Evolutionary conservation across 2,888 invertebrate species (phyloP).

Genomic region (Chalcosyrphus nemorum): DNA sequence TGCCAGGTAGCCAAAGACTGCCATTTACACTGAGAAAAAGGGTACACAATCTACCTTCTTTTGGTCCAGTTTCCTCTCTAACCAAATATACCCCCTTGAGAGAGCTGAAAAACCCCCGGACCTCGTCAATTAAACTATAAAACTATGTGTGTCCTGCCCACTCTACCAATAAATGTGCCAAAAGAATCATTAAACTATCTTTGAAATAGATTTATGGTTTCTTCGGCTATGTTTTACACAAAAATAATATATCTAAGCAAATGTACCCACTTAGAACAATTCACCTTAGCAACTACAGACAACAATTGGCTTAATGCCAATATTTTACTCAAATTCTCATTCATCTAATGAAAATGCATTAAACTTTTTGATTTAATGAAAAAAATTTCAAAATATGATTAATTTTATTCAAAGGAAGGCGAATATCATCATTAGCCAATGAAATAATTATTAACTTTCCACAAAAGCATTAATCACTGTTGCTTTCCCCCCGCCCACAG

Average conservation of each 20-base stretch:
- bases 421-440: constrained; percentile 5
- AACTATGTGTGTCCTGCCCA: no score
- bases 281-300: background rate
- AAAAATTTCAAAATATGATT: constrained; percentile 12
- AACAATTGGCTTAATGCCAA: constrained; percentile 13
- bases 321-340: background rate
- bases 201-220: background rate
- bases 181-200: background rate
- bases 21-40: no score
- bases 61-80: no score
- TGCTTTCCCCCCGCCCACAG: constrained; percentile 81
- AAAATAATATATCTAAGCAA: no score
- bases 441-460: constrained; percentile 1
- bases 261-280: no score
- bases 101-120: no score
- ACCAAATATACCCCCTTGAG: no score
- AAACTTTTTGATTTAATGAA: background rate
- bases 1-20: no score
- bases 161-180: background rate
- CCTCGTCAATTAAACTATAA: no score
- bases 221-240: no score
- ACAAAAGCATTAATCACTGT: constrained; percentile 2
- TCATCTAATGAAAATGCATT: constrained; percentile 7
- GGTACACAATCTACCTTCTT: no score
- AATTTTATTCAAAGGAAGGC: background rate